phyloP scores from a whole-genome alignment of 2,113 vertebrate genomes.

The Cercocebus atys region DNA sequence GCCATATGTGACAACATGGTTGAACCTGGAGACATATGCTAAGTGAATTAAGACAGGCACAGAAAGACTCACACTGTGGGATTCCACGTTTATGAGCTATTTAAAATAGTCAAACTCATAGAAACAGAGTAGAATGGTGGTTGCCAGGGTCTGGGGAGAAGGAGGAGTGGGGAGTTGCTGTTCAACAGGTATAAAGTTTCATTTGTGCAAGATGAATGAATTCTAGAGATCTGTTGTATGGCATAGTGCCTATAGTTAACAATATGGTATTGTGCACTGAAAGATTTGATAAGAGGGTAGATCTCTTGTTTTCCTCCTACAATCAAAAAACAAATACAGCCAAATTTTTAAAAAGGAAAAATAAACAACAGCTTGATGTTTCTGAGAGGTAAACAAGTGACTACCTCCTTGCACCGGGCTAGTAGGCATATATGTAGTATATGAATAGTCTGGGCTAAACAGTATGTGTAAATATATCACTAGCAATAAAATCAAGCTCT shows the following conservation, averaged over 20 bases:
- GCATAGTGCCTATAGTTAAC: background rate
- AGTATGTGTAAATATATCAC: background rate
- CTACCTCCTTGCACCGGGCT: background rate
- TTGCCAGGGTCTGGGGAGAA: background rate
- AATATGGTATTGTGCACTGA: background rate
- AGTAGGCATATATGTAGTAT: background rate
- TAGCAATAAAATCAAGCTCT: constrained; percentile 1
- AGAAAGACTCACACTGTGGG: background rate
- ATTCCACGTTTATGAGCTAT: background rate
- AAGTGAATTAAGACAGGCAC: background rate
- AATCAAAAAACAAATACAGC: background rate
- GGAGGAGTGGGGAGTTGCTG: background rate
- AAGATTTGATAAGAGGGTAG: background rate
- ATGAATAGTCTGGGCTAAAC: background rate
- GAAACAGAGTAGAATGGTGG: background rate
- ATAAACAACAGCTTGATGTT: constrained; percentile 6
- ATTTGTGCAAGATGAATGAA: background rate
- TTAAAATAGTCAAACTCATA: background rate
- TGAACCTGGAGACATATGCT: background rate
- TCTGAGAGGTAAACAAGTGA: background rate
- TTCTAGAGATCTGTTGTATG: background rate
- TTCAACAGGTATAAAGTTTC: background rate
- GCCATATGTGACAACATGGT: background rate
- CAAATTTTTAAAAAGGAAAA: background rate
- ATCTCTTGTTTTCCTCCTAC: background rate